Base-by-base conservation (phyloP, 1,140 invertebrate species). In the Anoplolepis gracilipes region DNA sequence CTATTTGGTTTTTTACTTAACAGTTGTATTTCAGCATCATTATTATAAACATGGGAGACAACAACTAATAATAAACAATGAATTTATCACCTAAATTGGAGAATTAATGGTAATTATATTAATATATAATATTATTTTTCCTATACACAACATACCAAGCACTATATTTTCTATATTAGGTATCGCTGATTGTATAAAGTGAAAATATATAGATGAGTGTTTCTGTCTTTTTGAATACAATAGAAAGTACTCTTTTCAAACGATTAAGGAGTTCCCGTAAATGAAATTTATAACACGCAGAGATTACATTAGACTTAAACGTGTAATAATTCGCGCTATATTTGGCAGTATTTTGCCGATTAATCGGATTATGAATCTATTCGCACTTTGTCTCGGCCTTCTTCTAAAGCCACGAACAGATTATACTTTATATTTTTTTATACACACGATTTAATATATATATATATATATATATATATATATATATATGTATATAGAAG, bases 321-420 rank as follows among this genome's bases (percentile, higher is more conserved):
- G 30, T 70, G 11, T 25, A n/a, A 46, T 33, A 42, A 3, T 10
- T 30, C 22, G 25, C 22, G 28, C 25, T 36, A 81, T 42, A 33
- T 11, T 55, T 79, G 77, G 77, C 64, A 79, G 77, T 79, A 79
- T 70, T 57, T 55, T 79, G 75, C 75, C 75, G 59, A 78, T 65
- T 36, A 77, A 79, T 79, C 42, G 64, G 36, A 53, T 65, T 19
- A 77, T 6, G n/a, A 16, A 33, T 79, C 30, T 33, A 3, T 33
- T 65, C 10, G 30, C 28, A 36, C 1, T 49, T 49, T 49, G 16
- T 16, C 46, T 3, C 22, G 2, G 39, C 8, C 19, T 19, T 57
- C 6, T 3, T 16, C 2, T 39, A 7, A 64, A 76, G n/a, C 28
- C 46, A 77, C 64, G 7, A 33, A 22, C 6, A 77, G 25, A 46